Conservation (phyloP, 2,113 vertebrate species). For the Anarrhichthys ocellatus region DNA sequence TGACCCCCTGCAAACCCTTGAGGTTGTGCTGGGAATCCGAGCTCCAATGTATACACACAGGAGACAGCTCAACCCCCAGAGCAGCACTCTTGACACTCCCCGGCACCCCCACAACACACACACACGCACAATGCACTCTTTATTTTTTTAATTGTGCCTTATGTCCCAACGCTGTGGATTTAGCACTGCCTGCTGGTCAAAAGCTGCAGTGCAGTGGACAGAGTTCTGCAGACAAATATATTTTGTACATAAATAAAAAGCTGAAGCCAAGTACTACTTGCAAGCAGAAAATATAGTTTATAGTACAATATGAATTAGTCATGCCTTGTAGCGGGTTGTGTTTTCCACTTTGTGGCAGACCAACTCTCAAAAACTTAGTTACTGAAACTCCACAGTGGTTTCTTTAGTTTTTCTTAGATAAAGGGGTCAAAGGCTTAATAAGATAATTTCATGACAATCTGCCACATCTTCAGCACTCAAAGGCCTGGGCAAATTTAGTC, state of each 20-base stretch:
- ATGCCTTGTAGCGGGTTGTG: conserved; percentile 31
- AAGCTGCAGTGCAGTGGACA: not conserved
- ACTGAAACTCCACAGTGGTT: not conserved
- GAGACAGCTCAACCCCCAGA: conserved; percentile 87
- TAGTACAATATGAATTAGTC: conserved; percentile 39
- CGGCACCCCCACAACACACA: conserved; percentile 25
- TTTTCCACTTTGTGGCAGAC: conserved; percentile 20
- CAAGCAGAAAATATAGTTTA: conserved; percentile 42
- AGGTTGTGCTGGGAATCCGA: conserved; percentile 92
- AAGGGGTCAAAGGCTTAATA: not conserved
- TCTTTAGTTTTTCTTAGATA: conserved; percentile 16
- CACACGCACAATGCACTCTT: not conserved
- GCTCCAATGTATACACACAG: conserved; percentile 90
- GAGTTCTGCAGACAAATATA: not conserved
- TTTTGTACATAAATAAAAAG: conserved; percentile 17
- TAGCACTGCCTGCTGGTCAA: conserved; percentile 83
- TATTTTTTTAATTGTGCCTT: not conserved
- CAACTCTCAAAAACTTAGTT: conserved; percentile 3
- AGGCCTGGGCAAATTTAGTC: not conserved
- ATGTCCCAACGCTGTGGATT: conserved; percentile 44
- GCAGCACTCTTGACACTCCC: conserved; percentile 72
- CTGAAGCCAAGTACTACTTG: conserved; percentile 37
- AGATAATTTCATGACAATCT: not conserved
- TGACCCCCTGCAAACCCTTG: conserved; percentile 93
- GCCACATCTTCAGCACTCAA: not conserved